A percentile compares a stretch with the other conserved stretches of the same genome.
Conservation (phyloP, 1,140 invertebrate species). For the Temnothorax nylanderi region DNA sequence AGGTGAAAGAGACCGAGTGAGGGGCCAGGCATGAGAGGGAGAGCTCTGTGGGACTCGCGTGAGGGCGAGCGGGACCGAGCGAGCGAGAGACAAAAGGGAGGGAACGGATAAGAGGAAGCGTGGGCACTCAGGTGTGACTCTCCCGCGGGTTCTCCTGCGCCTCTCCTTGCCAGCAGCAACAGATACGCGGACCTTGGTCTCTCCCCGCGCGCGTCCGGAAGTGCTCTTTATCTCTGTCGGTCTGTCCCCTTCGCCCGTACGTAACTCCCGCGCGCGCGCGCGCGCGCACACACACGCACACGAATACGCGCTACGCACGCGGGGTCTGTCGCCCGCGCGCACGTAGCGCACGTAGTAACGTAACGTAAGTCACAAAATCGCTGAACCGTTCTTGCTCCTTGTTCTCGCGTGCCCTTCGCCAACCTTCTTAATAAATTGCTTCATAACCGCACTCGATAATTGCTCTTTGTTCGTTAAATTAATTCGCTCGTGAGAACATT, state of each 20-base stretch:
- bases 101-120: slow-evolving; percentile 84
- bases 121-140: slow-evolving; percentile 85
- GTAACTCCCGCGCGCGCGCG: slow-evolving; percentile 26
- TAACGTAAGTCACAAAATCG: slow-evolving; percentile 37
- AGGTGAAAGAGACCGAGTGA: slow-evolving; percentile 44
- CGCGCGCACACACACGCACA: slow-evolving; percentile 14
- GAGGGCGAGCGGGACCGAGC: slow-evolving; percentile 60
- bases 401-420: background rate
- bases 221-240: slow-evolving; percentile 85
- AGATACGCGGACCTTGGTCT: slow-evolving; percentile 78
- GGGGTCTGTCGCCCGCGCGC: background rate
- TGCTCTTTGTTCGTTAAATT: background rate
- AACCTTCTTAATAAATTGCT: slow-evolving; percentile 21
- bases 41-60: slow-evolving; percentile 32
- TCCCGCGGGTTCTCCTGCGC: slow-evolving; percentile 82
- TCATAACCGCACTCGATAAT: background rate
- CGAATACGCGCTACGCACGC: background rate
- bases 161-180: slow-evolving; percentile 77
- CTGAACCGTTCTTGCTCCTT: slow-evolving; percentile 29
- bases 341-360: slow-evolving; percentile 6
- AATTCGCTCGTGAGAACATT: background rate
- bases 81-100: slow-evolving; percentile 71
- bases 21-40: slow-evolving; percentile 52
- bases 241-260: slow-evolving; percentile 82
- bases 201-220: slow-evolving; percentile 82